These are phyloP conservation scores for Trichoplusia ni DNA, from an alignment of 1,140 invertebrate species.

Conservation along the genomic window DNA sequence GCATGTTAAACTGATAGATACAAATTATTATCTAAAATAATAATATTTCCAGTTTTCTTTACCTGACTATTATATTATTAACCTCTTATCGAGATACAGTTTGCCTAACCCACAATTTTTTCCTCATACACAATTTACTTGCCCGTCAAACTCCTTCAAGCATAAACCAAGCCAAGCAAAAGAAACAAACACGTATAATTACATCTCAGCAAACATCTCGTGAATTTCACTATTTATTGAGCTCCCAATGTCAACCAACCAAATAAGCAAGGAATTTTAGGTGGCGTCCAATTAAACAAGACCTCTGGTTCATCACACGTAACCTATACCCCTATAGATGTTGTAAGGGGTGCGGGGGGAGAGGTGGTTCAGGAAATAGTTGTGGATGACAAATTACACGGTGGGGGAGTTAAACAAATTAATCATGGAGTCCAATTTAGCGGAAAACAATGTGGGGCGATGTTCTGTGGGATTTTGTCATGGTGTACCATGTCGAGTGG, in stretches of 20 bases:
- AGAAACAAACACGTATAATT: constrained; percentile 46
- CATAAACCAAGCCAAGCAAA: constrained; percentile 27
- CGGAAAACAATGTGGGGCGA: constrained; percentile 70
- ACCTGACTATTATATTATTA: no score
- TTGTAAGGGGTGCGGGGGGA: constrained; percentile 27
- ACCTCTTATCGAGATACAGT: no score
- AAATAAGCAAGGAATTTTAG: constrained; percentile 56
- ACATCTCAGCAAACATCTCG: constrained; percentile 55
- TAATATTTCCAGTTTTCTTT: no score
- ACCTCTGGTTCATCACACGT: constrained; percentile 34
- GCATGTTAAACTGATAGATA: no score
- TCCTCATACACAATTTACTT: background rate
- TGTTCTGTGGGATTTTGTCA: constrained; percentile 37
- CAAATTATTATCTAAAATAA: no score
- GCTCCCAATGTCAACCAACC: constrained; percentile 57
- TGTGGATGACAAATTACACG: constrained; percentile 62
- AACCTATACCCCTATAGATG: background rate
- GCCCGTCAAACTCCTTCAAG: background rate
- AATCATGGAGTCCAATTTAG: constrained; percentile 74
- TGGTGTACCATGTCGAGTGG: constrained; percentile 22
- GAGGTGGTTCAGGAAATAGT: constrained; percentile 39
- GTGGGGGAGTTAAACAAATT: constrained; percentile 74
- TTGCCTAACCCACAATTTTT: no score
- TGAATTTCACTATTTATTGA: constrained; percentile 58
- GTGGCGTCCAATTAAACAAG: constrained; percentile 42